Evolutionary conservation across 1,140 invertebrate species (phyloP), one percentile per base, ranked within the genome.

Genomic region (Ceratoteleas bidentatus): DNA sequence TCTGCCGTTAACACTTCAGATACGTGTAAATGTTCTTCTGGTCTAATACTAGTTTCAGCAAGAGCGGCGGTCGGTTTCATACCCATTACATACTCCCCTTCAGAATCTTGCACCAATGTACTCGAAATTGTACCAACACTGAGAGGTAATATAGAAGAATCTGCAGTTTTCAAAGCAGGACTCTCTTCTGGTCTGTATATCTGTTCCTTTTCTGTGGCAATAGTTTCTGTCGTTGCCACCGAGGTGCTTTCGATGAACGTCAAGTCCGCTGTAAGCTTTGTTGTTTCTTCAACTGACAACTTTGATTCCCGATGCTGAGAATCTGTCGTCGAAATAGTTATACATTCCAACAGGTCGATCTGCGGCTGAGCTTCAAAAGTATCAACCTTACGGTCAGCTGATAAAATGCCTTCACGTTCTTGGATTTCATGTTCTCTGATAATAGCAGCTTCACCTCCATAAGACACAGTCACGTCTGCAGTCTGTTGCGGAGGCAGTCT

Each of bases 391-490:
- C 91, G 87, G 52, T 89, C 86, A 47, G 91, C 79, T 53, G 87
- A 58, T 34, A 95, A 93, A 45, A 90, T 83, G 40, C 91, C 93
- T 91, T 96, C 95, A 72, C 90, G 90, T 88, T 94, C 90, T 84
- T 95, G 93, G 38, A 93, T 81, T 5, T 93, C 84, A 70, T 93
- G 91, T 84, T 95, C 92, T 74, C 90, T 92, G 54, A 96, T 89
- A 14, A 94, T 85, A 38, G 95, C 85, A 65, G 94, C 92, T 88
- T 96, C 93, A n/a, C 79, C 83, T 78, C 92, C 93, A 13, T 92
- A 90, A 13, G 93, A 92, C 40, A 96, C 83, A 72, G 92, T 91
- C 13, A 94, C 13, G 57, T 92, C 90, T 36, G 94, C 95, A 84
- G 90, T 92, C 89, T 95, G 94, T 56, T 82, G 84, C 9, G 91